Percentiles rank a stretch among this genome's conserved stretches.
Conservation (phyloP, 2,113 vertebrate genomes). For the Oncorhynchus tshawytscha region DNA sequence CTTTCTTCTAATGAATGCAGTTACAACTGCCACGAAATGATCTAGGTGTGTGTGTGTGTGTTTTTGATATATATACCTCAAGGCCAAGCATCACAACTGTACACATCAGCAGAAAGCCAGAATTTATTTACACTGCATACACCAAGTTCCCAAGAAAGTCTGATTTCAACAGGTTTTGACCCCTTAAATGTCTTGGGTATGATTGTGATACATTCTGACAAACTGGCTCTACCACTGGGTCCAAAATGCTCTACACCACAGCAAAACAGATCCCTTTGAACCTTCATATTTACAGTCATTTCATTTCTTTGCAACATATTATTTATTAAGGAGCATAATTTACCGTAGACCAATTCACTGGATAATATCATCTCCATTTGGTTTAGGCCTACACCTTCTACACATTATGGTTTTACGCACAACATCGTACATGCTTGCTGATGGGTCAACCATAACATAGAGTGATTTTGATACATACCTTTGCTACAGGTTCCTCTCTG, state of each 20-base stretch:
- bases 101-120: not conserved
- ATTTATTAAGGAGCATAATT: not conserved
- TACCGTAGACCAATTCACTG: not conserved
- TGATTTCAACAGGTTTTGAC: slow-evolving; percentile 33
- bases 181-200: not conserved
- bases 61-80: not conserved
- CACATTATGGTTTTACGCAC: not conserved
- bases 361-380: not conserved
- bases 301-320: not conserved
- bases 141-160: slow-evolving; percentile 24
- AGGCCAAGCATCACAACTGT: slow-evolving; percentile 5
- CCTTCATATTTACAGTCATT: not conserved
- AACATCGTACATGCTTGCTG: not conserved
- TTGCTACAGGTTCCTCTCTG: slow-evolving; percentile 88
- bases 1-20: too few species aligned
- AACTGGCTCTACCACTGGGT: not conserved
- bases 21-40: not conserved
- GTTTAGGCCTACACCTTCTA: not conserved
- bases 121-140: slow-evolving; percentile 36
- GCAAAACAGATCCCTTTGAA: not conserved
- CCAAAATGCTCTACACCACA: not conserved
- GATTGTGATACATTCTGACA: not conserved
- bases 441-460: not conserved
- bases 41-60: not conserved
- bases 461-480: slow-evolving; percentile 63